Percentiles rank a stretch among this genome's conserved stretches.
Evolutionary conservation across 2,797 vertebrate species (phyloP).

Genomic region (Sebastes aleutianus): DNA sequence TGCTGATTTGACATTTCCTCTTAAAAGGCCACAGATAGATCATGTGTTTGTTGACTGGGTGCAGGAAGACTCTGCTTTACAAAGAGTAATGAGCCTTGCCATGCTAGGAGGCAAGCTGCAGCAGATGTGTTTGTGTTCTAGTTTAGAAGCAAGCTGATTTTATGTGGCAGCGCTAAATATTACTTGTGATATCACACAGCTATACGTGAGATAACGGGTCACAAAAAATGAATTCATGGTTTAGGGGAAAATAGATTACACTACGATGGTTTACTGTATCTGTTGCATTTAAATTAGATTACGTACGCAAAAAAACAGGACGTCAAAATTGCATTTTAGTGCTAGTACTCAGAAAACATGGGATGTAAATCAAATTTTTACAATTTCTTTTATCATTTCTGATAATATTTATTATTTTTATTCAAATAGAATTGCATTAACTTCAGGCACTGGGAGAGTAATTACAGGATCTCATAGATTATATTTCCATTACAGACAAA

Average conservation of each 20-base stretch:
- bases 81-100: slow-evolving; percentile 41
- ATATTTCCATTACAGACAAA: not conserved
- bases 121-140: slow-evolving; percentile 17
- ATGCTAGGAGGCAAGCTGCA: slow-evolving; percentile 2
- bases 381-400: not conserved
- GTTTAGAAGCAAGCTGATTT: slow-evolving; percentile 5
- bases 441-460: not conserved
- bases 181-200: not conserved
- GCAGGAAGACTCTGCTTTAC: slow-evolving; percentile 25
- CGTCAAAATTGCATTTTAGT: not conserved
- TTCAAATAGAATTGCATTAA: not conserved
- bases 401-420: not conserved
- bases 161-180: slow-evolving; percentile 12
- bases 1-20: slow-evolving; percentile 76
- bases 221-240: not conserved
- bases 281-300: not conserved
- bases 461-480: not conserved
- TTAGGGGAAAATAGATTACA: not conserved
- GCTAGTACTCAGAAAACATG: not conserved
- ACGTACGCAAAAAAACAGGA: too few species aligned
- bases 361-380: not conserved
- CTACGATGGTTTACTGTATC: not conserved
- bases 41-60: slow-evolving; percentile 53
- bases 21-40: slow-evolving; percentile 77
- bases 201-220: not conserved